Percentiles rank a stretch among this genome's conserved stretches.
phyloP scores from a whole-genome alignment of 2,113 vertebrate genomes.

The Pagrus major region DNA sequence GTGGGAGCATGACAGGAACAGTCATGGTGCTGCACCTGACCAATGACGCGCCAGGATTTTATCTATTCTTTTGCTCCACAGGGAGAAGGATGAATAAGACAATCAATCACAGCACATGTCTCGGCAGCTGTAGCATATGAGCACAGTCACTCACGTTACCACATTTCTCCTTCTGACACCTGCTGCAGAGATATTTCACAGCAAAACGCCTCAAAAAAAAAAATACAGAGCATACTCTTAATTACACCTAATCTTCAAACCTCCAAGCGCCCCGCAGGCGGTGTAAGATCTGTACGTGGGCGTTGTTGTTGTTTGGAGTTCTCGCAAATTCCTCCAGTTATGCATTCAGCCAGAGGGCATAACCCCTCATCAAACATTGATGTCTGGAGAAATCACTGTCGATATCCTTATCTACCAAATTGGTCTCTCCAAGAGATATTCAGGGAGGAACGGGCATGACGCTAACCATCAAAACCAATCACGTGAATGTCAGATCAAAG shows the following conservation, averaged over 20 bases:
- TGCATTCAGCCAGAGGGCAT: conserved; percentile 16
- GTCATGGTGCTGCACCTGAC: conserved; percentile 46
- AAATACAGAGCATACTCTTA: accelerated
- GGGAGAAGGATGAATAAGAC: conserved; percentile 20
- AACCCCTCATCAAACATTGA: conserved; percentile 42
- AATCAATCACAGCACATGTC: conserved; percentile 36
- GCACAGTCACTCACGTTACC: not conserved
- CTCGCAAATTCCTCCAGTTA: conserved; percentile 1
- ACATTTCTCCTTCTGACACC: conserved; percentile 23
- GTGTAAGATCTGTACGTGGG: not conserved
- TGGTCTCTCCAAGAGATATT: conserved; percentile 4
- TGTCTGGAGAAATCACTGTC: conserved; percentile 37
- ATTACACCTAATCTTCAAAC: conserved; percentile 18
- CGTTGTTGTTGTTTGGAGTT: conserved; percentile 38
- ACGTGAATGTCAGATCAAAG: conserved; percentile 65
- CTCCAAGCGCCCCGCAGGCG: conserved; percentile 12
- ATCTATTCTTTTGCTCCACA: conserved; percentile 27
- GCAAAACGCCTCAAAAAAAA: not conserved
- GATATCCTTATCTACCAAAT: conserved; percentile 21
- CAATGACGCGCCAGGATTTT: conserved; percentile 27
- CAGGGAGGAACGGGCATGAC: conserved; percentile 7
- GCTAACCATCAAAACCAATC: conserved; percentile 31
- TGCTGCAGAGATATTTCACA: conserved; percentile 27
- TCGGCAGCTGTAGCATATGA: conserved; percentile 19
- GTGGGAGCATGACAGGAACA: conserved; percentile 53